Evolutionary conservation across 2,113 vertebrate species (phyloP).

Genomic region (Antechinus flavipes): DNA sequence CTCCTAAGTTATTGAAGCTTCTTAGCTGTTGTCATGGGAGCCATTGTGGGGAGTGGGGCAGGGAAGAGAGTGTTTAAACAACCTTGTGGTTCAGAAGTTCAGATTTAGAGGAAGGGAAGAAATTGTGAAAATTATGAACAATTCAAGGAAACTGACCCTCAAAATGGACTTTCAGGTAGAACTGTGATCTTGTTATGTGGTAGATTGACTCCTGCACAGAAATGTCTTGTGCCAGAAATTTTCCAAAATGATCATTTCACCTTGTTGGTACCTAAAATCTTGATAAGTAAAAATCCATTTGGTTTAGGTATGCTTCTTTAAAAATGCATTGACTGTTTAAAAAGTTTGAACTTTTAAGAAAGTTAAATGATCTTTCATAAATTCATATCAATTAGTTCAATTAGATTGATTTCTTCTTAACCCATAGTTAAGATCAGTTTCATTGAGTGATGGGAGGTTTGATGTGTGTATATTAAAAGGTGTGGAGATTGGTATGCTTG

Average conservation of each 20-base stretch:
- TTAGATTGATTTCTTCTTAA: neutral
- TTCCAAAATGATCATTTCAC: neutral
- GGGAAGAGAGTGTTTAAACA: neutral
- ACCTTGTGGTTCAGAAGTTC: slow-evolving; percentile 2
- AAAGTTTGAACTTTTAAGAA: neutral
- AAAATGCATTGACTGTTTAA: neutral
- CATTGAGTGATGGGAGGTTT: neutral
- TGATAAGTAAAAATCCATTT: slow-evolving; percentile 37
- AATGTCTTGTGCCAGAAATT: neutral
- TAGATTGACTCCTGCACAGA: neutral
- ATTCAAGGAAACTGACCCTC: slow-evolving; percentile 9
- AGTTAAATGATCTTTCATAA: neutral
- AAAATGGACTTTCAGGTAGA: neutral
- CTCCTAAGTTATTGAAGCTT: slow-evolving; percentile 15
- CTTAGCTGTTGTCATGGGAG: neutral
- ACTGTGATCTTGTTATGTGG: neutral
- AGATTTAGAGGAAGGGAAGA: neutral
- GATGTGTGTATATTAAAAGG: neutral
- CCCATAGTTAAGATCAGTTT: neutral
- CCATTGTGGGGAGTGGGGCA: slow-evolving; percentile 1
- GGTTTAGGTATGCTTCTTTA: neutral
- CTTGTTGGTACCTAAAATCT: slow-evolving; percentile 32
- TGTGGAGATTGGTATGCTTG: neutral
- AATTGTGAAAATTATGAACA: neutral
- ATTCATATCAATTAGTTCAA: slow-evolving; percentile 2